These are phyloP conservation scores for Rynchops niger DNA, from an alignment of 2,113 vertebrate species.

Conservation along the genomic window DNA sequence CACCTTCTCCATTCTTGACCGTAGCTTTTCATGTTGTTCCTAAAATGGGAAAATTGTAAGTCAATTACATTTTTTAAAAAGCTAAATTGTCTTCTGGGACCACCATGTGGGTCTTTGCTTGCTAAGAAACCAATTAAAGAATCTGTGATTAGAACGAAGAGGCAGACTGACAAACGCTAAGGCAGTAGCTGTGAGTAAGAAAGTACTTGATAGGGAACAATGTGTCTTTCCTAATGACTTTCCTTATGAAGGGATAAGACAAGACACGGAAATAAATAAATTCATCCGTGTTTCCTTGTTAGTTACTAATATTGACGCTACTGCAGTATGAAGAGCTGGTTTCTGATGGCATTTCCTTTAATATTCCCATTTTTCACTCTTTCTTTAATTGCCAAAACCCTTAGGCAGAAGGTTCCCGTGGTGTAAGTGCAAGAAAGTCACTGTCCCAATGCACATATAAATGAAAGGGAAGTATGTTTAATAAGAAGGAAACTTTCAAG, in stretches of 20 bases:
- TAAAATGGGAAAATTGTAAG: constrained; percentile 11
- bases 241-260: background rate
- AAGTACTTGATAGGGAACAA: background rate
- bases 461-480: background rate
- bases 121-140: background rate
- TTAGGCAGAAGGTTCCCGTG: background rate
- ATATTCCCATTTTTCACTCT: background rate
- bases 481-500: background rate
- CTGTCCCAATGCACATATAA: background rate
- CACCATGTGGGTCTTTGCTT: background rate
- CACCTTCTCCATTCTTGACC: constrained; percentile 51
- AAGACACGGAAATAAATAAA: background rate
- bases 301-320: background rate
- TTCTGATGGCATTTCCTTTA: background rate
- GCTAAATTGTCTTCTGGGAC: background rate
- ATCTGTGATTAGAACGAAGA: background rate
- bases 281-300: background rate
- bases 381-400: background rate
- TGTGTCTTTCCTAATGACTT: background rate
- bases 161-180: background rate
- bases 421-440: background rate
- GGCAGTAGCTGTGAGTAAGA: background rate
- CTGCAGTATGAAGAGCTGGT: background rate
- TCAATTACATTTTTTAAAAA: background rate
- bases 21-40: constrained; percentile 68